Evolutionary conservation across 2,113 vertebrate genomes (phyloP), one percentile per base, ranked within the genome.

Genomic region (Ramphastos sulfuratus): DNA sequence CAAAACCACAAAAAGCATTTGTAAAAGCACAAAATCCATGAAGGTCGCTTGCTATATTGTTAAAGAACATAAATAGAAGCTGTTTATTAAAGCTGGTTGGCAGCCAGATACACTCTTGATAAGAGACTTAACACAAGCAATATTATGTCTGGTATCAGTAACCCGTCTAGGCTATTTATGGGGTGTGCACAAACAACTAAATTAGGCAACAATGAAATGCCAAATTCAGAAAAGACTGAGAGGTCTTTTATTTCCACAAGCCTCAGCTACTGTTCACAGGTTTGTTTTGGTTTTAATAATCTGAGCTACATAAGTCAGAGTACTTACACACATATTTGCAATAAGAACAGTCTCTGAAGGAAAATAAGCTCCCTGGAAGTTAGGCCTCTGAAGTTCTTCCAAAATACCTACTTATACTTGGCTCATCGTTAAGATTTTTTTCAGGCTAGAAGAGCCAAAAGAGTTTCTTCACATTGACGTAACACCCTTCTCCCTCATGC

Each of bases 101-200:
- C 75, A 94, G 76, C 82, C 87, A 95, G 65, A 93, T 95, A 83
- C 48, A 85, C 92, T 86, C 21, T 59, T 70, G 95, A 93, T 94
- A 95, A 95, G 73, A 91, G 55, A 74, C 70, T 90, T 90, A 91
- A 66, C 54, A 94, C 80, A 92, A 91, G 90, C 66, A 86, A 76
- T 91, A 94, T 93, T 91, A 90, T 90, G 96, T 91, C 93, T 96
- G 83, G n/a, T 96, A 96, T 95, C 89, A 89, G 86, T 89, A 95
- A 96, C 91, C 30, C 79, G 77, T 92, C 92, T 92, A 82, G 73
- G 84, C 89, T 96, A 94, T 96, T 96, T 93, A 88, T 78, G 66
- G 93, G 30, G 6, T 56, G 93, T 90, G 50, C 73, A 93, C 55
- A 95, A 96, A 94, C 87, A 95, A 56, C 52, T 81, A 23, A 64